phyloP scores from a whole-genome alignment of 2,113 vertebrate genomes.

The Prinia subflava region DNA sequence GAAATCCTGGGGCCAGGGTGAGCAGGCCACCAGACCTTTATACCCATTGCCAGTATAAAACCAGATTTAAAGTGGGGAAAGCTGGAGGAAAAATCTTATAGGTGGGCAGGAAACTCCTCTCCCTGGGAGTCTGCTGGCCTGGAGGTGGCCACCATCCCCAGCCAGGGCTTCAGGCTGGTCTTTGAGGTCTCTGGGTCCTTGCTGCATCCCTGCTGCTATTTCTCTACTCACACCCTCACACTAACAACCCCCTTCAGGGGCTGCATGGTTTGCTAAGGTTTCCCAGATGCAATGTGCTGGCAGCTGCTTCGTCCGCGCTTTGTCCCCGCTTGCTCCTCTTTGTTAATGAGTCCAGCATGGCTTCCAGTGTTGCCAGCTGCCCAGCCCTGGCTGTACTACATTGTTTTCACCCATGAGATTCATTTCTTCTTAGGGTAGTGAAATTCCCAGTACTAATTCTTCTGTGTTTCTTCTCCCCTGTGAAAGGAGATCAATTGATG shows the following conservation, averaged over 20 bases:
- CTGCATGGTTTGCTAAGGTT: fast-evolving
- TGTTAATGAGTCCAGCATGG: background rate
- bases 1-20: background rate
- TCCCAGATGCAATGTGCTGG: background rate
- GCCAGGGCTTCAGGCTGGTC: background rate
- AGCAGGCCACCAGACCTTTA: background rate
- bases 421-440: background rate
- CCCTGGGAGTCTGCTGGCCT: background rate
- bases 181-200: background rate
- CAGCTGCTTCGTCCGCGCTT: background rate
- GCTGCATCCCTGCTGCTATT: fast-evolving
- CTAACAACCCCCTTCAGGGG: background rate
- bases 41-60: background rate
- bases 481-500: background rate
- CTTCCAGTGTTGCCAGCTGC: background rate
- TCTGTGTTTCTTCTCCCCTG: background rate
- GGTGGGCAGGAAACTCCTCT: background rate
- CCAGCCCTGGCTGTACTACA: background rate
- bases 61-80: background rate
- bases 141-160: background rate
- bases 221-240: fast-evolving
- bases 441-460: background rate
- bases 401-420: background rate
- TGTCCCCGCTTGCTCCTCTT: background rate
- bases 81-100: background rate